Evolutionary conservation across 2,797 vertebrate genomes (phyloP).

Genomic region (Hozukius guyotensis): DNA sequence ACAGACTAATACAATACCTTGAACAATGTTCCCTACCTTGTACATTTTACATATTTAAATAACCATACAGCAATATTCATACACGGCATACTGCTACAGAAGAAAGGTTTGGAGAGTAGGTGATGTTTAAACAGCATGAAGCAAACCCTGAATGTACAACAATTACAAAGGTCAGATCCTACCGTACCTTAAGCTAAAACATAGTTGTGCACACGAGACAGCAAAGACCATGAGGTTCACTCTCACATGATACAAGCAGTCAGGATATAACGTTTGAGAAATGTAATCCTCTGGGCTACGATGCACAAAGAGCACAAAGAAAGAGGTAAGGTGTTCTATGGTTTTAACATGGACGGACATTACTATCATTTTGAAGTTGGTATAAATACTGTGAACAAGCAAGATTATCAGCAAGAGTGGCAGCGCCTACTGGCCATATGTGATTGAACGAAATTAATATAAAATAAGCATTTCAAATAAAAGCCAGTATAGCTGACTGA

Average conservation of each 20-base stretch:
- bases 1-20: conserved; percentile 5
- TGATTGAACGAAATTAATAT: not conserved
- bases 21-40: not conserved
- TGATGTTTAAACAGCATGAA: conserved; percentile 6
- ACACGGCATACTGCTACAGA: conserved; percentile 76
- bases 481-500: not conserved
- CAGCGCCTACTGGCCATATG: not conserved
- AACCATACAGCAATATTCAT: conserved; percentile 42
- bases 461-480: not conserved
- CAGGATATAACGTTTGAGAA: not conserved
- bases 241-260: not conserved
- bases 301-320: not conserved
- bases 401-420: not conserved
- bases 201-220: not conserved
- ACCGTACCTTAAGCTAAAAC: not conserved
- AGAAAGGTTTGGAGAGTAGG: conserved; percentile 24
- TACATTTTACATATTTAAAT: conserved; percentile 34
- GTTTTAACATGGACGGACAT: not conserved
- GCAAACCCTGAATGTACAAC: conserved; percentile 12
- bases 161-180: not conserved
- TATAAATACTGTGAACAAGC: conserved; percentile 4
- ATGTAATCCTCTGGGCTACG: not conserved
- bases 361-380: not conserved
- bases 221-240: not conserved
- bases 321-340: not conserved